Percentiles rank a stretch among this genome's conserved stretches.
phyloP scores from a whole-genome alignment of 2,888 invertebrate species.

The Andrena bicolor region DNA sequence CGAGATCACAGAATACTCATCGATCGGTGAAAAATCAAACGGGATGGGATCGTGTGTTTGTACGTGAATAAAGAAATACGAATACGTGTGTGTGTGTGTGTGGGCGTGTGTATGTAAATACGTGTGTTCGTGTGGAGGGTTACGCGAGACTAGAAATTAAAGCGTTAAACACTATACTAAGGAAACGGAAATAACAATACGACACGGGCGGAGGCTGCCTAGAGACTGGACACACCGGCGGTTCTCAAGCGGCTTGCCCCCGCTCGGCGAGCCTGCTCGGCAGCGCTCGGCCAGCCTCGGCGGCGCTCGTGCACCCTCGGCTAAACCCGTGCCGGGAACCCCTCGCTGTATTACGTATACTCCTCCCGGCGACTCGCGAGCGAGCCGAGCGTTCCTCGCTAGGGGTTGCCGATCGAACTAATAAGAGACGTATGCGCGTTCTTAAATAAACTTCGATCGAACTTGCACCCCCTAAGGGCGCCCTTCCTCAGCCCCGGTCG shows the following conservation, averaged over 20 bases:
- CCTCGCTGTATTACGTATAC: conserved; percentile 40
- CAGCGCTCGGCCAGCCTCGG: conserved; percentile 65
- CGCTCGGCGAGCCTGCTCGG: conserved; percentile 67
- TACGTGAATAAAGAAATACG: neutral
- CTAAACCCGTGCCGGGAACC: conserved; percentile 50
- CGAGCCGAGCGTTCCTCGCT: conserved; percentile 31
- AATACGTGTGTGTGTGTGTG: conserved; percentile 9
- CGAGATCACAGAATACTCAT: conserved; percentile 10
- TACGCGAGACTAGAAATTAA: conserved; percentile 71
- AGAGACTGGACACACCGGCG: conserved; percentile 74
- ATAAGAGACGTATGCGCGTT: conserved; percentile 63
- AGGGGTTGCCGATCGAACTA: conserved; percentile 64
- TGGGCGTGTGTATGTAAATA: conserved; percentile 11
- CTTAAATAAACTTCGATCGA: conserved; percentile 63
- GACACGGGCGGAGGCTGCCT: conserved; percentile 82
- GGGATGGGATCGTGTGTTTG: neutral
- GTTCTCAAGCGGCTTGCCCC: conserved; percentile 45
- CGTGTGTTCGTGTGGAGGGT: conserved; percentile 29
- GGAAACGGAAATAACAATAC: conserved; percentile 80
- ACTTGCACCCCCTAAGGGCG: conserved; percentile 15
- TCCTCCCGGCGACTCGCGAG: conserved; percentile 32
- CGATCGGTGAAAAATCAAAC: neutral
- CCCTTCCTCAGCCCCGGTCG: neutral
- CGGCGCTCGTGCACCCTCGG: conserved; percentile 51
- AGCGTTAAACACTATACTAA: conserved; percentile 80